Base-by-base conservation (phyloP, 2,888 invertebrate species). In the Andrena bicolor region DNA sequence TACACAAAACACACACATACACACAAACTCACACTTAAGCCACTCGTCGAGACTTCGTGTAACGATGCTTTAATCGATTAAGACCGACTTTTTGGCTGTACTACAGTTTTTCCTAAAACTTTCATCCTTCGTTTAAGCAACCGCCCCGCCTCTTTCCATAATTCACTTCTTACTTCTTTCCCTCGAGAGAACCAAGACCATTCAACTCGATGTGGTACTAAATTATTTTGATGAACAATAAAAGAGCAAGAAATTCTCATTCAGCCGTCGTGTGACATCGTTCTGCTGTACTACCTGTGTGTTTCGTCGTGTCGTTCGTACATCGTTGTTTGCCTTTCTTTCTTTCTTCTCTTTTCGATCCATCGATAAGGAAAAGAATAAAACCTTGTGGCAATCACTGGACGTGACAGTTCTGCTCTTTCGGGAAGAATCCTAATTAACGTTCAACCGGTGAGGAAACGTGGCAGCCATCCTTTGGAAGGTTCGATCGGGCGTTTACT, bases 201-300 rank as follows among this genome's bases (percentile, higher is more conserved):
- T 69, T 69, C 30, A 51, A 80, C 65, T 76, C 80, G 86, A 91
- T 91, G 90, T 90, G 90, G 88, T 90, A 91, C 87, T 91, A 89
- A 90, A 90, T 91, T 92, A 91, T 90, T 90, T 90, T 91, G 88
- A 87, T 89, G 89, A 90, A 90, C 84, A 92, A 91, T 91, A 90
- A 91, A 92, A 91, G 92, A 56, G 20, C 10, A 56, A 80, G 65
- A 69, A 89, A 85, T 91, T 91, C 86, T 91, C 90, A 92, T 90
- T 89, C 83, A 90, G 77, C 70, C 76, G 75, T 84, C 74, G 76
- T 84, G 78, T 84, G 60, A 83, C 56, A 80, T 82, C 73, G 75
- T 86, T 86, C 73, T 86, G 66, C 74, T 87, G 74, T 83, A 76
- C 71, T 66, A 86, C 82, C 84, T 85, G 77, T 80, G 73, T 80